A percentile compares a stretch with the other conserved stretches of the same genome.
Evolutionary conservation across 37 sponge, comb jelly and placozoan genomes (phyloP).

Genomic region (Chondrosia reniformis): DNA sequence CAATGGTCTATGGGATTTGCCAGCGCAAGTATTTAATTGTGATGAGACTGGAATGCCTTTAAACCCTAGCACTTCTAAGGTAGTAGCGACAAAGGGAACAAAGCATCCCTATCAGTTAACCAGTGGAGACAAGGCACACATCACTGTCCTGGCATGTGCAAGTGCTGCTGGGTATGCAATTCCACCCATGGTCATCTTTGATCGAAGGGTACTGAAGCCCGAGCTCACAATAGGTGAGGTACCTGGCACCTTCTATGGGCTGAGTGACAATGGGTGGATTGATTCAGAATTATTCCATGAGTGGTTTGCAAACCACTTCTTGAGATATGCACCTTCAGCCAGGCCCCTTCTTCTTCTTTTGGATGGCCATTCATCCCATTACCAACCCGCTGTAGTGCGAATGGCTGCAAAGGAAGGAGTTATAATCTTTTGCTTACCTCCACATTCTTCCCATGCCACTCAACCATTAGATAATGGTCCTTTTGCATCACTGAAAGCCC

Average conservation of each 20-base stretch:
- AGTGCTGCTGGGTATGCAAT: constrained; percentile 37
- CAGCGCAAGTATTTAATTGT: constrained; percentile 34
- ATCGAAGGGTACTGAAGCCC: background rate
- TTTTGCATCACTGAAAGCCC: constrained; percentile 30
- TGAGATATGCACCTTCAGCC: constrained; percentile 23
- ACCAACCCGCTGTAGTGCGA: constrained; percentile 20
- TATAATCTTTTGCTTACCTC: constrained; percentile 40
- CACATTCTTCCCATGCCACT: constrained; percentile 18
- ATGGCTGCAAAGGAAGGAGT: constrained; percentile 22
- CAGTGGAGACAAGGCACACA: constrained; percentile 35
- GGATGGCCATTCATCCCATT: constrained; percentile 51
- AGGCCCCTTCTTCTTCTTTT: constrained; percentile 27
- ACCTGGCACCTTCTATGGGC: constrained; percentile 43
- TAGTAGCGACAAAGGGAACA: constrained; percentile 18
- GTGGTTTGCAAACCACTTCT: constrained; percentile 41
- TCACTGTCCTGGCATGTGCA: constrained; percentile 50
- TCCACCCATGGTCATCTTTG: constrained; percentile 52
- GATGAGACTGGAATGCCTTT: constrained; percentile 57
- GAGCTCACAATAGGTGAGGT: constrained; percentile 23
- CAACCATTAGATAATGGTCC: constrained; percentile 39
- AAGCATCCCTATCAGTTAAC: constrained; percentile 30
- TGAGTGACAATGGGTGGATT: constrained; percentile 15
- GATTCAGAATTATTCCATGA: constrained; percentile 22
- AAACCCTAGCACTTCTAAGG: constrained; percentile 16
- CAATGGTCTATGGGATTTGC: constrained; percentile 22